Base-by-base conservation (phyloP, 2,113 vertebrate genomes). In the Panthera uncia region DNA sequence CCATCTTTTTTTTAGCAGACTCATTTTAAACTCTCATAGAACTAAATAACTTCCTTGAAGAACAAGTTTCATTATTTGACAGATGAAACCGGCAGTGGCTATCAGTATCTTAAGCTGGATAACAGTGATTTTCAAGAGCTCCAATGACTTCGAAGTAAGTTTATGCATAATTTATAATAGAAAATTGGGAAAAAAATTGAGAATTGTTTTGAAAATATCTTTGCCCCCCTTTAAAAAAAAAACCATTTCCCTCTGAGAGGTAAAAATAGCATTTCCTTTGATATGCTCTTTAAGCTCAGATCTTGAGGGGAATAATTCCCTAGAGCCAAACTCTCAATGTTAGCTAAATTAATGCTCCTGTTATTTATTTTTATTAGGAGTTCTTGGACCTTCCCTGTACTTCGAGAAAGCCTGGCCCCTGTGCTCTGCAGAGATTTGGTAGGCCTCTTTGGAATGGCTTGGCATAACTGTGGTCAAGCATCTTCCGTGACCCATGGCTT, bases 21-120 rank as follows among this genome's bases (percentile, higher is more conserved):
- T 95, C 52, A 89, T 96, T 1, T 71, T 50, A 63, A 81, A 89
- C 97, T 85, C 55, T 74, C 83, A 33, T 68, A 95, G 86, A 97
- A 95, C 81, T 93, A 80, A 98, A 94, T 94, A 90, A 95, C 76
- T 96, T 96, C 95, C 95, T 97, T 97, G 91, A 98, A 95, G 89
- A 97, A 94, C 81, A 95, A 81, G 83, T 74, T 96, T 95, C 92
- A 95, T 84, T 95, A 69, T 95, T 98, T 84, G 96, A 41, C 86
- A 18, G 65, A 96, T 88, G 93, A 81, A 95, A 74, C 66, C 29
- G 63, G 94, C 66, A 80, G 69, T 85, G 90, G 69, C 92, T 84
- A 89, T 98, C 80, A 61, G 61, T 95, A 85, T 96, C 86, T 52
- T 92, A 69, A 84, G 6, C 92, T 88, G 38, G 57, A 57, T 88